phyloP scores from a whole-genome alignment of 2,888 invertebrate species.

The Cancer borealis region DNA sequence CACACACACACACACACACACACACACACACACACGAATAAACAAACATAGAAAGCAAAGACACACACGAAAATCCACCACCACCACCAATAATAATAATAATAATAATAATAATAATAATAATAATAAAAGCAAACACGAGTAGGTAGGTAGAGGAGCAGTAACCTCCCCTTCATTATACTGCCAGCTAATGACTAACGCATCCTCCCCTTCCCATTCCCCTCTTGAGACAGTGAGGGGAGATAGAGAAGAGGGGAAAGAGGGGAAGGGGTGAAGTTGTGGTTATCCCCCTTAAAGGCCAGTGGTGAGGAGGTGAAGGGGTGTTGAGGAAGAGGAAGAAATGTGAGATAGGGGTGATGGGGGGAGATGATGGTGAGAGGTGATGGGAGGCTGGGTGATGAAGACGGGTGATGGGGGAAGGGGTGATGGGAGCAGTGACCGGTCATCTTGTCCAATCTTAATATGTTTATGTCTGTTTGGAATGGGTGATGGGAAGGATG shows the following conservation, averaged over 20 bases:
- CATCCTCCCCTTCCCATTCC: not conserved
- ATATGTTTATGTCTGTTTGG: too few species aligned
- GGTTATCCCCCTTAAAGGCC: not conserved
- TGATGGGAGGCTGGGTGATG: not conserved
- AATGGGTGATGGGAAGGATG: too few species aligned
- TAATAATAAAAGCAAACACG: not conserved
- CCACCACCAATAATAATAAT: not conserved
- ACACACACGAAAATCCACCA: not conserved
- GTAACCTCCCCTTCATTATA: not conserved
- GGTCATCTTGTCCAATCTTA: too few species aligned
- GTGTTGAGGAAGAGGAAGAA: not conserved
- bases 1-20: conserved; percentile 12
- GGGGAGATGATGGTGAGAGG: not conserved
- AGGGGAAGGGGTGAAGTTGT: not conserved
- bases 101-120: conserved; percentile 38
- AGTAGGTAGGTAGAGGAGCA: not conserved
- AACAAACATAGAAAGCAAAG: not conserved
- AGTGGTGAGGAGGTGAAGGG: not conserved
- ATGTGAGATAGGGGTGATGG: not conserved
- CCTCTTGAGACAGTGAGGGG: not conserved
- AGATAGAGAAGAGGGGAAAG: not conserved
- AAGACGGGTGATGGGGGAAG: not conserved
- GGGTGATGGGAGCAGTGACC: not conserved
- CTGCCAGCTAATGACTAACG: conserved; percentile 3
- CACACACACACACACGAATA: conserved; percentile 35